Conservation (phyloP, 2,113 vertebrate species). For the Embiotoca jacksoni region DNA sequence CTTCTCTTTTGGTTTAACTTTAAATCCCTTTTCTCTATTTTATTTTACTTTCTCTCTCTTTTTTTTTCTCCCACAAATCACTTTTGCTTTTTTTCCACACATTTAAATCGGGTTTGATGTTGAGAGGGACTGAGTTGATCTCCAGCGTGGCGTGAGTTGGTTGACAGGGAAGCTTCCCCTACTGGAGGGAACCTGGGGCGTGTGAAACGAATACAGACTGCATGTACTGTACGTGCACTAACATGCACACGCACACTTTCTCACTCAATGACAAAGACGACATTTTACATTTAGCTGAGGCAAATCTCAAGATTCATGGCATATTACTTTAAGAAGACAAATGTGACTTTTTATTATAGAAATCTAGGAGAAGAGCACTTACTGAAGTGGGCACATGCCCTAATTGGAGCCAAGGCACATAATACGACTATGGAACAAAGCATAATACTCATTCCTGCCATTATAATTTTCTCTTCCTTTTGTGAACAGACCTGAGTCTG, state of each 20-base stretch:
- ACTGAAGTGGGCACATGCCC: slow-evolving; percentile 1
- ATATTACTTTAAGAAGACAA: slow-evolving; percentile 32
- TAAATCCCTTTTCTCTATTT: slow-evolving; percentile 57
- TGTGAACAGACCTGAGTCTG: slow-evolving; percentile 30
- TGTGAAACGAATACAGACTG: slow-evolving; percentile 57
- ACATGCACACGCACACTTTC: slow-evolving; percentile 21
- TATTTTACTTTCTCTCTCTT: slow-evolving; percentile 20
- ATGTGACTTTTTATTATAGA: slow-evolving; percentile 4
- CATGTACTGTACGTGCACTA: background rate
- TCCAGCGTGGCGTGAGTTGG: slow-evolving; percentile 57
- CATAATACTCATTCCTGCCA: background rate
- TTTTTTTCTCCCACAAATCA: slow-evolving; percentile 50
- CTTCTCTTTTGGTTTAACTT: slow-evolving; percentile 61
- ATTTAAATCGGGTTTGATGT: slow-evolving; percentile 77
- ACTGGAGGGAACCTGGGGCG: slow-evolving; percentile 56
- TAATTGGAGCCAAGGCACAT: slow-evolving; percentile 12
- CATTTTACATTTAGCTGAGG: slow-evolving; percentile 31
- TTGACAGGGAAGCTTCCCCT: slow-evolving; percentile 65
- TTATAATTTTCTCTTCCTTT: slow-evolving; percentile 12
- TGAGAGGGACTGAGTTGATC: slow-evolving; percentile 71
- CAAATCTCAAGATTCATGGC: slow-evolving; percentile 10
- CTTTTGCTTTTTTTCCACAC: slow-evolving; percentile 55
- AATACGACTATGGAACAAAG: background rate
- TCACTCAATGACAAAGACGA: slow-evolving; percentile 6
- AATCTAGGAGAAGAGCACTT: background rate